These are phyloP conservation scores for Microcebus murinus DNA, from an alignment of 2,113 vertebrate species.

Conservation along the genomic window DNA sequence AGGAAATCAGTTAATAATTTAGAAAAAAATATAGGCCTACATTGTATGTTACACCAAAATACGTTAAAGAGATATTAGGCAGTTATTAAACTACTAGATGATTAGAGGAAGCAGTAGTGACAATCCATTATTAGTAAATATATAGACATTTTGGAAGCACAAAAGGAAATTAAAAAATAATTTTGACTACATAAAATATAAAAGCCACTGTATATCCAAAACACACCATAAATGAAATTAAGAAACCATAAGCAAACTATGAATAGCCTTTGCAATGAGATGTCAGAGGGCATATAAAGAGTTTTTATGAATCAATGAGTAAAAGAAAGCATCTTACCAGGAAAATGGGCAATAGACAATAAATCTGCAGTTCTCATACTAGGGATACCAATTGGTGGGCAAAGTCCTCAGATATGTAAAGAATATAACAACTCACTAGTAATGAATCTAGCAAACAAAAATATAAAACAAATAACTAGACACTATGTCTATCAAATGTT, in stretches of 20 bases:
- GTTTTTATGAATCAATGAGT: not conserved
- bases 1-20: not conserved
- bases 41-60: not conserved
- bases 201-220: not conserved
- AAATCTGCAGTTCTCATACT: not conserved
- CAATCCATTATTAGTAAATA: not conserved
- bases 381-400: not conserved
- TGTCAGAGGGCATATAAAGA: not conserved
- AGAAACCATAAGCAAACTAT: not conserved
- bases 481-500: not conserved
- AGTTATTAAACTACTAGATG: not conserved
- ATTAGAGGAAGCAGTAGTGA: not conserved
- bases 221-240: slow-evolving; percentile 15
- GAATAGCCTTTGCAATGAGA: not conserved
- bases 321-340: not conserved
- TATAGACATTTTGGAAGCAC: not conserved
- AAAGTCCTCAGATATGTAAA: not conserved
- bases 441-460: not conserved
- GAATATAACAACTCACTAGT: not conserved
- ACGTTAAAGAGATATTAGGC: not conserved
- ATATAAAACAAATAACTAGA: not conserved
- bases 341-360: not conserved
- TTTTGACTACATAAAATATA: not conserved
- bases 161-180: slow-evolving; percentile 23
- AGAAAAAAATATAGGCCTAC: not conserved